These are phyloP conservation scores for Nerophis lumbriciformis DNA, from an alignment of 2,113 vertebrate species.

Conservation along the genomic window DNA sequence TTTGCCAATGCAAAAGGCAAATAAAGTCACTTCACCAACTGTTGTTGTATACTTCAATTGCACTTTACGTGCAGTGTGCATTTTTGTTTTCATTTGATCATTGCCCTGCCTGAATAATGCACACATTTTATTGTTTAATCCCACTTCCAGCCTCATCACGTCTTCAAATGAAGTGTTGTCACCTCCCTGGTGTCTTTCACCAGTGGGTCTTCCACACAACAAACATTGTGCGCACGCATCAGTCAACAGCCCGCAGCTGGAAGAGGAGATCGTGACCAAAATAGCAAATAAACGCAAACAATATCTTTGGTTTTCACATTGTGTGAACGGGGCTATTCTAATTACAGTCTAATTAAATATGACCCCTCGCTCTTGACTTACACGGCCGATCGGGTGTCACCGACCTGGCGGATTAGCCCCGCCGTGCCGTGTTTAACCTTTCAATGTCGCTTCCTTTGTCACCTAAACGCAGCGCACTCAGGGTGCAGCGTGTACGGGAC, in stretches of 20 bases:
- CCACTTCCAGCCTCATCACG: neutral
- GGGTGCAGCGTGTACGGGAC: neutral
- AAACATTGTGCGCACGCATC: conserved; percentile 22
- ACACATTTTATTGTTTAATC: neutral
- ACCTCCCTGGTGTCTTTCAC: conserved; percentile 41
- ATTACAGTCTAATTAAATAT: conserved; percentile 42
- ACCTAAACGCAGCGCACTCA: conserved; percentile 20
- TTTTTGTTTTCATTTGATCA: neutral
- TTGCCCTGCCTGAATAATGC: neutral
- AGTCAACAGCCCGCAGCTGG: conserved; percentile 53
- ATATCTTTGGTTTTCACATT: neutral
- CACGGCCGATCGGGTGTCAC: conserved; percentile 40
- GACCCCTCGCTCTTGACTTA: conserved; percentile 22
- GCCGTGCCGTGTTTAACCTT: conserved; percentile 38
- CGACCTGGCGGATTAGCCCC: conserved; percentile 19
- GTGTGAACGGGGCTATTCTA: conserved; percentile 12
- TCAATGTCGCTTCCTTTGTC: conserved; percentile 29
- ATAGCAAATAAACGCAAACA: conserved; percentile 17
- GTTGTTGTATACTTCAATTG: conserved; percentile 13
- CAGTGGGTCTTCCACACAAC: conserved; percentile 43
- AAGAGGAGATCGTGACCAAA: conserved; percentile 22
- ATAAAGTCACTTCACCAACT: conserved; percentile 16
- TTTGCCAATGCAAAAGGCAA: neutral
- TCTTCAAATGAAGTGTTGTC: conserved; percentile 24
- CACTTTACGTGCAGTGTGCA: too few species aligned